phyloP scores from a whole-genome alignment of 2,888 invertebrate species.

The Oxytorus armatus region DNA sequence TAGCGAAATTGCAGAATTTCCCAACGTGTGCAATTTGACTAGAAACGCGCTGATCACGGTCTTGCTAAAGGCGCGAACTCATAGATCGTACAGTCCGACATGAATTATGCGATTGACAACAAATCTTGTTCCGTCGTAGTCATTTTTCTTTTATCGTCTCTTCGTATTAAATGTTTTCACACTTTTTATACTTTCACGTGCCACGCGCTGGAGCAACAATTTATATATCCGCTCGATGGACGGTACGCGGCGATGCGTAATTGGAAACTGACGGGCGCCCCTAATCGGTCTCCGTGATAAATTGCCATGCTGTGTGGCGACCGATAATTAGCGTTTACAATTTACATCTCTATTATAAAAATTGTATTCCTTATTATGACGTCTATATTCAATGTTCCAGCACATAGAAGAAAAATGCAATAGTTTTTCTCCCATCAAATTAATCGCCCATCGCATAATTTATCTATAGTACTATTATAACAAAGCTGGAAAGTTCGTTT shows the following conservation, averaged over 20 bases:
- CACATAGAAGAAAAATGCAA: too few relatives aligned
- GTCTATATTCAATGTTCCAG: too few relatives aligned
- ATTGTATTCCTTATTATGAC: neutral
- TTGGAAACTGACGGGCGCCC: conserved; percentile 48
- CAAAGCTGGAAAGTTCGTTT: too few relatives aligned
- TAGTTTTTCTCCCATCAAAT: too few relatives aligned
- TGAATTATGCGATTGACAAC: conserved; percentile 63
- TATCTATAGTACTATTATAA: too few relatives aligned
- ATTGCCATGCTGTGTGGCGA: conserved; percentile 24
- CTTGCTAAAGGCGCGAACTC: conserved; percentile 37
- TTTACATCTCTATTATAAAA: conserved; percentile 13
- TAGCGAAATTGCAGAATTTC: conserved; percentile 78
- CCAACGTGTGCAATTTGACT: conserved; percentile 69
- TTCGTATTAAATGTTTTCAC: conserved; percentile 27
- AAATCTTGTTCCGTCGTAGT: conserved; percentile 34
- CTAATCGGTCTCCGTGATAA: conserved; percentile 24
- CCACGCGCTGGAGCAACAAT: neutral
- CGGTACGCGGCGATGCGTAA: conserved; percentile 36
- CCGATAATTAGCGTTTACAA: conserved; percentile 16
- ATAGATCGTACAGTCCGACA: conserved; percentile 31
- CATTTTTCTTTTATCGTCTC: conserved; percentile 52
- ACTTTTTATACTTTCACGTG: conserved; percentile 45
- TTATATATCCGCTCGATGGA: conserved; percentile 18
- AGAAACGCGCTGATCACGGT: conserved; percentile 53
- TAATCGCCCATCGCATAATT: too few relatives aligned